These are phyloP conservation scores for Microctenopoma stevenorrisi DNA, from an alignment of 2,797 vertebrate genomes.

Conservation along the genomic window DNA sequence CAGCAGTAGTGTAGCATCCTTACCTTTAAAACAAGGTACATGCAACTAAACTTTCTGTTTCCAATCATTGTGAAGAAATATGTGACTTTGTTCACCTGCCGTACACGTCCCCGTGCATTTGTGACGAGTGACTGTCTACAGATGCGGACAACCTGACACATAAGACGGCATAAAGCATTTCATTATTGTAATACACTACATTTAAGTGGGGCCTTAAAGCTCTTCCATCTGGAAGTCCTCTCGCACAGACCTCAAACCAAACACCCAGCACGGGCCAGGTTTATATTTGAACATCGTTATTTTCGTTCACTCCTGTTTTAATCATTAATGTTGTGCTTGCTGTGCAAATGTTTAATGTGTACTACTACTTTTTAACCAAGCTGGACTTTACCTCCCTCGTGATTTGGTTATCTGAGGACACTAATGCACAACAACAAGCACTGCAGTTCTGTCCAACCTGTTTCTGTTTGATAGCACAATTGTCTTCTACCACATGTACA, in stretches of 20 bases:
- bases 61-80: slow-evolving; percentile 28
- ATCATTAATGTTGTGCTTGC: slow-evolving; percentile 65
- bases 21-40: slow-evolving; percentile 38
- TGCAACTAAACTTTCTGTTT: slow-evolving; percentile 27
- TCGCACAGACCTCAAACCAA: slow-evolving; percentile 59
- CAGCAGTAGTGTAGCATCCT: slow-evolving; percentile 35
- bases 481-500: background rate
- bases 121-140: slow-evolving; percentile 47
- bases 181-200: slow-evolving; percentile 42
- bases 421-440: slow-evolving; percentile 31
- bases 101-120: slow-evolving; percentile 21
- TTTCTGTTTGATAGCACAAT: slow-evolving; percentile 22
- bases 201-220: slow-evolving; percentile 57
- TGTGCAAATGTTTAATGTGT: slow-evolving; percentile 48
- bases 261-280: slow-evolving; percentile 43
- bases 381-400: slow-evolving; percentile 27
- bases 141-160: slow-evolving; percentile 39
- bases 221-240: slow-evolving; percentile 59
- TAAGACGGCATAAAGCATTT: slow-evolving; percentile 9
- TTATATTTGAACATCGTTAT: slow-evolving; percentile 67
- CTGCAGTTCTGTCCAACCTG: slow-evolving; percentile 7
- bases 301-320: slow-evolving; percentile 64
- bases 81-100: slow-evolving; percentile 39
- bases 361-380: slow-evolving; percentile 37
- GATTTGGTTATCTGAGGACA: slow-evolving; percentile 50